A percentile compares a stretch with the other conserved stretches of the same genome.
phyloP scores from a whole-genome alignment of 1,140 invertebrate species.

The Listronotus oregonensis region DNA sequence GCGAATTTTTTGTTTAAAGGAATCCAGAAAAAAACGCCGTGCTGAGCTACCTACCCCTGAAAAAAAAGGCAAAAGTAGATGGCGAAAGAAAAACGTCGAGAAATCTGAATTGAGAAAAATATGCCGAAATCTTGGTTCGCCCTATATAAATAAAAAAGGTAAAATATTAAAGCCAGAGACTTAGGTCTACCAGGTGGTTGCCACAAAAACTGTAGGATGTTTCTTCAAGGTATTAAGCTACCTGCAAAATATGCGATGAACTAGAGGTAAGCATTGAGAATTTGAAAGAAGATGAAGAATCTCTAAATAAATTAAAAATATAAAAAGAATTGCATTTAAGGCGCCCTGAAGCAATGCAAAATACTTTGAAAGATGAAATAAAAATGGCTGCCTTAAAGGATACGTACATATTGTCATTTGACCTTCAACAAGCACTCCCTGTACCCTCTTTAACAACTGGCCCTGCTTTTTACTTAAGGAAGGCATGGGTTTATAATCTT shows the following conservation, averaged over 20 bases:
- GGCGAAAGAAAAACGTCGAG: too few relatives aligned
- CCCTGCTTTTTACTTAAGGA: not conserved
- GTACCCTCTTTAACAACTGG: conserved; percentile 1
- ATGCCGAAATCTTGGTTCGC: too few relatives aligned
- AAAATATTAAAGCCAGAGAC: too few relatives aligned
- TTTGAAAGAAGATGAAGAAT: not conserved
- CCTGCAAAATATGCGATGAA: not conserved
- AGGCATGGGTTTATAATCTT: not conserved
- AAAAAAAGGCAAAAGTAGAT: too few relatives aligned
- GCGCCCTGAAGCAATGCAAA: not conserved
- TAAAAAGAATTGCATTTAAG: not conserved
- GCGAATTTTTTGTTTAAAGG: too few relatives aligned
- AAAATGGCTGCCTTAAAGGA: not conserved
- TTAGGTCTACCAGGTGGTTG: too few relatives aligned
- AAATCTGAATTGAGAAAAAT: too few relatives aligned
- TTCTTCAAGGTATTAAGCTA: too few relatives aligned
- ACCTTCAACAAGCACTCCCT: not conserved
- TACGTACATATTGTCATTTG: not conserved
- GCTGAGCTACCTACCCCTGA: too few relatives aligned
- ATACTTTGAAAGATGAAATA: not conserved
- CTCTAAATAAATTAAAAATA: not conserved
- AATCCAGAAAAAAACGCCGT: too few relatives aligned
- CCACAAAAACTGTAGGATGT: too few relatives aligned
- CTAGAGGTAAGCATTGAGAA: not conserved
- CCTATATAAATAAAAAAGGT: too few relatives aligned